Percentiles rank a stretch among this genome's conserved stretches.
phyloP scores from a whole-genome alignment of 2,888 invertebrate species.

The Nomada ruficornis region DNA sequence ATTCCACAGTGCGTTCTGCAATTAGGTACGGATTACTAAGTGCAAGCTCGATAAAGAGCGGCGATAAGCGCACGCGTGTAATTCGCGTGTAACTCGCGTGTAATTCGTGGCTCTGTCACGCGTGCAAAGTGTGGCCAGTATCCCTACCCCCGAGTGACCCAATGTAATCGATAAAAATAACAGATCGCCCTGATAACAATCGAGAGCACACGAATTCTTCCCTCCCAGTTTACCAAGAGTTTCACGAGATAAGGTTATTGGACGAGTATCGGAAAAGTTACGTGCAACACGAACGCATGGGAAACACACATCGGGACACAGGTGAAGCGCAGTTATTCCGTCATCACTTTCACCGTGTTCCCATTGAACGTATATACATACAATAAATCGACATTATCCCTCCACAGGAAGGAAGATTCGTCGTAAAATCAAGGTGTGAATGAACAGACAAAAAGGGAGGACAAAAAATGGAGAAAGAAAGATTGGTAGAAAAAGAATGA shows the following conservation, averaged over 20 bases:
- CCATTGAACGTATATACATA: background rate
- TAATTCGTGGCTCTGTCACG: background rate
- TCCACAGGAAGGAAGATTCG: too few species aligned
- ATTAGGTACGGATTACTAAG: background rate
- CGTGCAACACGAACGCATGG: background rate
- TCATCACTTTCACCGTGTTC: constrained; percentile 8
- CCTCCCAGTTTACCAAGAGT: constrained; percentile 5
- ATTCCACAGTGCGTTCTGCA: background rate
- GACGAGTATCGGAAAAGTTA: background rate
- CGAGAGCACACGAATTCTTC: background rate
- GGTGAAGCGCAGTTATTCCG: background rate
- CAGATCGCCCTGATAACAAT: background rate
- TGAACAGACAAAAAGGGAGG: background rate
- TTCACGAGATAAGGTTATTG: constrained; percentile 29
- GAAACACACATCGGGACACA: constrained; percentile 12
- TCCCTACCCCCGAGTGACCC: background rate
- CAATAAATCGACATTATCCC: background rate
- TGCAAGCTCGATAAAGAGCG: background rate
- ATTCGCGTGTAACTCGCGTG: background rate
- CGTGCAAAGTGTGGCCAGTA: background rate
- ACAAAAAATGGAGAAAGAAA: background rate
- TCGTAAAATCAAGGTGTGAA: too few species aligned
- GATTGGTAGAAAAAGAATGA: background rate
- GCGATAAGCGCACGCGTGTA: background rate
- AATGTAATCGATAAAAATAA: constrained; percentile 16